Base-by-base conservation (phyloP, 92 coral and sea anemone species). In the Metridium senile region DNA sequence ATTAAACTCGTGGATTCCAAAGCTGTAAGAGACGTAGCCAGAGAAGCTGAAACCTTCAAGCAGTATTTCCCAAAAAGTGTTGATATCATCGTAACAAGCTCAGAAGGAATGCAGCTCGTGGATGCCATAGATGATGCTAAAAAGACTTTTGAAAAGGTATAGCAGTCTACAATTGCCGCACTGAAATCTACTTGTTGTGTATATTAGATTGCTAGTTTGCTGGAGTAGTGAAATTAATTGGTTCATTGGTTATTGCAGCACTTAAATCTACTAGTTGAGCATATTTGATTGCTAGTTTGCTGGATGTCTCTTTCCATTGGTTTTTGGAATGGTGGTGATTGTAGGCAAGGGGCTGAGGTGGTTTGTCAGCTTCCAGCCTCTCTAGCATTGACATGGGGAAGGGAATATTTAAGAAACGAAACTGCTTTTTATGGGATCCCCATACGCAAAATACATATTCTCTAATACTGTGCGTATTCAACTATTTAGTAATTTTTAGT, bases 91-190 rank as follows among this genome's bases (percentile, higher is more conserved):
- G 82, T 81, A 18, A 67, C 87, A 74, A 78, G 84, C 47, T 39
- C 76, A 26, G 80, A 74, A 28, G 97, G 94, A 6, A 72, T 87
- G 49, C 83, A 85, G 62, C 62, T 94, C 21, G 78, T 75, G 17
- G 84, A 83, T 57, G 97, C 93, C 0, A 77, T 94, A 34, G 81
- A 72, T 62, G 84, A 78, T 78, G 93, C 92, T 21, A 77, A 71
- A 21, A 53, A 86, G 39, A 67, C 81, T 16, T 87, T 91, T 43
- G 62, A 52, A 49, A 72, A 78, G 68, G 87, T 84, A 59, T 23
- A 33, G n/a, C n/a, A n/a, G n/a, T n/a, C n/a, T n/a, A n/a, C n/a
- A n/a, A n/a, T n/a, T n/a, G n/a, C n/a, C n/a, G n/a, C n/a, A n/a
- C n/a, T n/a, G n/a, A n/a, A n/a, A n/a, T 39, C 13, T 39, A 13